Evolutionary conservation across 2,888 invertebrate species (phyloP).

Genomic region (Caenorhabditis virilis): DNA sequence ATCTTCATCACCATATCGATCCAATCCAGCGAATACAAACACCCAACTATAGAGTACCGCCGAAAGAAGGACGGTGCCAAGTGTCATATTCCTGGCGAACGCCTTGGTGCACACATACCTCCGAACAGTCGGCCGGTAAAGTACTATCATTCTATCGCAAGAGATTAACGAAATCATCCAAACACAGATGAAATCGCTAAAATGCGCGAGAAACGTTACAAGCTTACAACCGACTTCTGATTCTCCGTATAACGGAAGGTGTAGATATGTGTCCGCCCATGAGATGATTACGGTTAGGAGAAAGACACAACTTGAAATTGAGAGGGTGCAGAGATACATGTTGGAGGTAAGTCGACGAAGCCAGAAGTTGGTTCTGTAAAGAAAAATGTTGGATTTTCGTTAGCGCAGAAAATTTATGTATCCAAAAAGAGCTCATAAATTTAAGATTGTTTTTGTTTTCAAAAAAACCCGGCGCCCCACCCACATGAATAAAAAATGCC

Average conservation of each 20-base stretch:
- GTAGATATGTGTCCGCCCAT: conserved; percentile 61
- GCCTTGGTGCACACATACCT: conserved; percentile 58
- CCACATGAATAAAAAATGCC: no score
- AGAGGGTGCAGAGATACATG: conserved; percentile 64
- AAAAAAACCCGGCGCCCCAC: no score
- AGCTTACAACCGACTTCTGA: conserved; percentile 55
- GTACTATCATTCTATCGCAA: conserved; percentile 61
- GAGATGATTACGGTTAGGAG: conserved; percentile 61
- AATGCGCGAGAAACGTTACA: conserved; percentile 65
- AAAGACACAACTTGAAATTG: conserved; percentile 64
- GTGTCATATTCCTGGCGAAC: conserved; percentile 56
- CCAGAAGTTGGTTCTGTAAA: conserved; percentile 68
- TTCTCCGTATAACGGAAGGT: conserved; percentile 57
- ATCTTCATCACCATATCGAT: conserved; percentile 8
- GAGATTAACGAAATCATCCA: conserved; percentile 67
- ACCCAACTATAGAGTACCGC: conserved; percentile 60
- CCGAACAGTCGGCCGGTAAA: conserved; percentile 62
- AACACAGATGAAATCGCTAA: conserved; percentile 63
- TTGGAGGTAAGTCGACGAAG: conserved; percentile 65
- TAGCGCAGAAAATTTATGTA: no score
- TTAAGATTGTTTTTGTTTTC: no score
- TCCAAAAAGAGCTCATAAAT: no score
- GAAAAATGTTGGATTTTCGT: no score
- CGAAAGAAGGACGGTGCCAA: conserved; percentile 47
- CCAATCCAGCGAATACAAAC: conserved; percentile 57